Percentiles rank a stretch among this genome's conserved stretches.
phyloP scores from a whole-genome alignment of 2,113 vertebrate species.

The Trichechus manatus region DNA sequence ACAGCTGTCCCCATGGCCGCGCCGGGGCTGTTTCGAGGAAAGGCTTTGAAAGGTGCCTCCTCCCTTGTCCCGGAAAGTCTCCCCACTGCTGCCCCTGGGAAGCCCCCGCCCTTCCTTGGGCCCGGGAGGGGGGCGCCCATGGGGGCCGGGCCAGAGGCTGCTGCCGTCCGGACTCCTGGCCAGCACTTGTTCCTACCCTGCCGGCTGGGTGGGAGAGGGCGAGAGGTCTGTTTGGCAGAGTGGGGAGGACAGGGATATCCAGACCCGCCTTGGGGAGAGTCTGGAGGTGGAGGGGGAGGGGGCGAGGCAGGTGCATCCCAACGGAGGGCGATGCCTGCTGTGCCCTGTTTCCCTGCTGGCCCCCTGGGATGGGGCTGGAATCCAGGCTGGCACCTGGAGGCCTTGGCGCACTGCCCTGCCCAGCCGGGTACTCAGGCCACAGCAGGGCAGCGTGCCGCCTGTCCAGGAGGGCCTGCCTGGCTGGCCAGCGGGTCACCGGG shows the following conservation, averaged over 20 bases:
- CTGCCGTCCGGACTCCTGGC: background rate
- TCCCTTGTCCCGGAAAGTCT: conserved; percentile 47
- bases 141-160: background rate
- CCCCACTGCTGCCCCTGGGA: background rate
- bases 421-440: conserved; percentile 74
- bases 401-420: conserved; percentile 76
- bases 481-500: conserved; percentile 12
- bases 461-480: conserved; percentile 64
- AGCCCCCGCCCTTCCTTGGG: background rate
- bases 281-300: background rate
- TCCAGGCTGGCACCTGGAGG: conserved; percentile 82
- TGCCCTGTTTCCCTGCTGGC: background rate
- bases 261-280: background rate
- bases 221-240: background rate
- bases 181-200: background rate
- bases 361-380: conserved; percentile 68
- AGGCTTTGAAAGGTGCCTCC: conserved; percentile 46
- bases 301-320: conserved; percentile 79
- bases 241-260: background rate
- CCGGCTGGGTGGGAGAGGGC: background rate
- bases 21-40: conserved; percentile 41
- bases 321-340: conserved; percentile 33
- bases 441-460: conserved; percentile 67
- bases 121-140: background rate
- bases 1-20: background rate